Conservation (phyloP, 1,140 invertebrate genomes). For the Pseudoatta argentina region DNA sequence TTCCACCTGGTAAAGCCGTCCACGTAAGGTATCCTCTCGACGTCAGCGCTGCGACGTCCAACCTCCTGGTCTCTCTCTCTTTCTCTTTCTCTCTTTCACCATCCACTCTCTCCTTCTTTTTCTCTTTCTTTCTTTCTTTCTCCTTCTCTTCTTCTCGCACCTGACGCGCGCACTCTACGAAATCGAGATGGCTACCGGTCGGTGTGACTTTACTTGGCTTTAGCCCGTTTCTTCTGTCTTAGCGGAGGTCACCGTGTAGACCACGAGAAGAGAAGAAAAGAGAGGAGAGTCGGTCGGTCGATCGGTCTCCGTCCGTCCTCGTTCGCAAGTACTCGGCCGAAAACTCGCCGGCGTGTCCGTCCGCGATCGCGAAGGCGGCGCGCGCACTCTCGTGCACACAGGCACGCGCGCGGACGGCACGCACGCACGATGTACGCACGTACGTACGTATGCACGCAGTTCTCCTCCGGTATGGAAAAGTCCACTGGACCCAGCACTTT, state of each 20-base stretch:
- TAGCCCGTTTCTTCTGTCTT: background rate
- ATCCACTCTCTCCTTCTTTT: background rate
- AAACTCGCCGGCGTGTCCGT: slow-evolving; percentile 61
- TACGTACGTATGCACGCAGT: slow-evolving; percentile 32
- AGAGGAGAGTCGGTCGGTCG: slow-evolving; percentile 29
- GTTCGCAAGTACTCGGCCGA: slow-evolving; percentile 47
- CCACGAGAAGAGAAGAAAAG: background rate
- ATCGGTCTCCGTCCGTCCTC: slow-evolving; percentile 28
- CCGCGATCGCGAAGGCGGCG: slow-evolving; percentile 55
- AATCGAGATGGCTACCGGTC: background rate
- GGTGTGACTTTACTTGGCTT: background rate
- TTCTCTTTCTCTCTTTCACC: background rate
- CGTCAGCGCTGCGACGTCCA: slow-evolving; percentile 20
- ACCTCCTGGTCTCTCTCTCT: background rate
- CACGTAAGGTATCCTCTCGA: slow-evolving; percentile 20
- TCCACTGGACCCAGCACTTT: slow-evolving; percentile 72
- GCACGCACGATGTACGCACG: background rate
- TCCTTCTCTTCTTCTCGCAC: background rate
- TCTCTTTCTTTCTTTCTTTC: background rate
- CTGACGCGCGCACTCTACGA: slow-evolving; percentile 7
- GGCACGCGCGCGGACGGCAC: background rate
- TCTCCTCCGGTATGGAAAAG: slow-evolving; percentile 69
- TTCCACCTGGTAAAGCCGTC: slow-evolving; percentile 36
- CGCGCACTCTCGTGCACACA: slow-evolving; percentile 50
- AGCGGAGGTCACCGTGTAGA: background rate